Conservation (phyloP, 2,113 vertebrate species). For the Centropristis striata region DNA sequence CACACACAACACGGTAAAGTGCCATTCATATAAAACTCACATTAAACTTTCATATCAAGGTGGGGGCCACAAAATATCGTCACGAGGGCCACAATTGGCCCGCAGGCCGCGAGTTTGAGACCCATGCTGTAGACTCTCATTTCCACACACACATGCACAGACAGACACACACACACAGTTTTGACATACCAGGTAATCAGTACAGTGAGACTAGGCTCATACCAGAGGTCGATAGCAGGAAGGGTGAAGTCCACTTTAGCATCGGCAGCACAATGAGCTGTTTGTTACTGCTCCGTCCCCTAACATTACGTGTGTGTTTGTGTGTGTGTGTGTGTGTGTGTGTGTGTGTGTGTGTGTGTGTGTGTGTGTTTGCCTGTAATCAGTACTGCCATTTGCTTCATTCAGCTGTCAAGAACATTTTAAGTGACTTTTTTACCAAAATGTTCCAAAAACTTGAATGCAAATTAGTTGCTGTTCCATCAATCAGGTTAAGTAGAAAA, state of each 20-base stretch:
- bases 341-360: slow-evolving; percentile 26
- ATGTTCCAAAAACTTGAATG: not conserved
- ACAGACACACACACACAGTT: slow-evolving; percentile 24
- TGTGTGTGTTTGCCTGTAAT: slow-evolving; percentile 26
- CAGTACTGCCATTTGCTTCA: not conserved
- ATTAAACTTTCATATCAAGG: no score
- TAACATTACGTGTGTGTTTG: slow-evolving; percentile 4
- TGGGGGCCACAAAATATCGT: no score
- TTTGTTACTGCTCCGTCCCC: slow-evolving; percentile 60
- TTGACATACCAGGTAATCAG: slow-evolving; percentile 70
- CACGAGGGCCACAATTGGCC: no score
- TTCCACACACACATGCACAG: slow-evolving; percentile 10
- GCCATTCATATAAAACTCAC: no score
- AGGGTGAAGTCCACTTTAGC: slow-evolving; percentile 77
- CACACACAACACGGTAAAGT: no score
- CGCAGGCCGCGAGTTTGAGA: no score
- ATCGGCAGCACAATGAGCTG: slow-evolving; percentile 68
- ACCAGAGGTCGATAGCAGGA: slow-evolving; percentile 69
- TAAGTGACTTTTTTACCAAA: not conserved
- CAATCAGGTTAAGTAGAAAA: not conserved
- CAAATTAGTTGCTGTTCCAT: not conserved
- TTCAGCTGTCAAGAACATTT: not conserved
- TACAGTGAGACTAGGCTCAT: slow-evolving; percentile 68
- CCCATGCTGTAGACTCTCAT: not conserved
- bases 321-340: slow-evolving; percentile 32